Base-by-base conservation (phyloP, 2,113 vertebrate genomes). In the Cavia porcellus region DNA sequence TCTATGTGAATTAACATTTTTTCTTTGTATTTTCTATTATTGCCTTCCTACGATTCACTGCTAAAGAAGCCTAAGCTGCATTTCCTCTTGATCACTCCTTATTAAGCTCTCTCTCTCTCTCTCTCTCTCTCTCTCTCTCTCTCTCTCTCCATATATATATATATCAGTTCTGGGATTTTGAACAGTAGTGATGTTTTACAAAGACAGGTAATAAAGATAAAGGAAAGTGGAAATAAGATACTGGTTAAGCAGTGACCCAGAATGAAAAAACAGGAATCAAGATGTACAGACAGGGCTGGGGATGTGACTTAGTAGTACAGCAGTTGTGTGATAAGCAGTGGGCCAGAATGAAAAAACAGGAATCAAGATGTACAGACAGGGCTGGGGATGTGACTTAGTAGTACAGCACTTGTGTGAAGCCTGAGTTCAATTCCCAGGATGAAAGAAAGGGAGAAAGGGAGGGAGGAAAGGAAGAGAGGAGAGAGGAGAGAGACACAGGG, bases 41-140 rank as follows among this genome's bases (percentile, higher is more conserved):
- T 94, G 84, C 75, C 55, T 95, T 95, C 86, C 52, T 83, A 64
- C 95, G 74, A 89, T 72, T 89, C 15, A 74, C 30, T 84, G 93
- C 59, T 95, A 86, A 96, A 91, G 64, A 93, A 94, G 32, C 28
- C 45, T 72, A 88, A 90, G 10, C 25, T 90, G 61, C 35, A 62
- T 97, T 97, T 96, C 91, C 92, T 95, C 45, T 92, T 93, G 32
- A 81, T 88, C 52, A 14, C 20, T 93, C 52, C 35, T 82, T 45
- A n/a, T 93, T 64, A 93, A n/a, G 5, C 32, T 93, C 83, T 93
- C 13, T 55, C 52, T 55, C 52, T 55, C 52, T 55, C 52, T 55
- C 4, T 52, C 52, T 52, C 52, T 52, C 52, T 11, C 52, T 52
- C 52, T 52, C 52, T 52, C 52, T 52, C 52, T 52, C 52, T 50